Percentiles rank a stretch among this genome's conserved stretches.
Evolutionary conservation across 2,888 invertebrate species (phyloP).

Genomic region (Clitarchus hookeri): DNA sequence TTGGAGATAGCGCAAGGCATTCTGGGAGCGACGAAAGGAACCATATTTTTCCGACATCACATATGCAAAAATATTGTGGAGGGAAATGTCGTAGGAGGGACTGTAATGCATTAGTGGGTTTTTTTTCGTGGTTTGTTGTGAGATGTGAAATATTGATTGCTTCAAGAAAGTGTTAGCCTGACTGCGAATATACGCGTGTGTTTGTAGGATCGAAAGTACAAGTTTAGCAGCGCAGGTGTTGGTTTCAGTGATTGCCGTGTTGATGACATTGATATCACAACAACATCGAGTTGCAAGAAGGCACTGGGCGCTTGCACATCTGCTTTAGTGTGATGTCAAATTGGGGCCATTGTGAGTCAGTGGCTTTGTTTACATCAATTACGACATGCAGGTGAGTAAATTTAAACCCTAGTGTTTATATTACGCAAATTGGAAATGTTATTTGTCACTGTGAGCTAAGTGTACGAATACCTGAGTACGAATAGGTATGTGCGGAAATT

Average conservation of each 20-base stretch:
- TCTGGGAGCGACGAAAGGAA: slow-evolving; percentile 62
- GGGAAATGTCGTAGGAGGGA: slow-evolving; percentile 49
- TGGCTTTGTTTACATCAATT: slow-evolving; percentile 50
- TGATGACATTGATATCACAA: slow-evolving; percentile 47
- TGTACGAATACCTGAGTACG: too few species aligned
- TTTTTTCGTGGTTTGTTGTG: slow-evolving; percentile 43
- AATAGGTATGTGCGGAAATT: too few species aligned
- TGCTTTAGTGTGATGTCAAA: slow-evolving; percentile 55
- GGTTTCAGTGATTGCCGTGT: slow-evolving; percentile 48
- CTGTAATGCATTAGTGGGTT: slow-evolving; percentile 42
- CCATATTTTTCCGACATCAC: slow-evolving; percentile 63
- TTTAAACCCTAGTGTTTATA: neutral
- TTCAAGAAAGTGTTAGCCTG: slow-evolving; percentile 33
- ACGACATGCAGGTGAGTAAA: slow-evolving; percentile 57
- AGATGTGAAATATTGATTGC: slow-evolving; percentile 29
- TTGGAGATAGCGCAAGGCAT: slow-evolving; percentile 56
- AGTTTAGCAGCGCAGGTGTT: slow-evolving; percentile 53
- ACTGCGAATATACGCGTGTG: slow-evolving; percentile 20
- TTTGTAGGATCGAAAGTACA: slow-evolving; percentile 35
- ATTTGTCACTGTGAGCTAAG: neutral
- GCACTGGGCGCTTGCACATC: slow-evolving; percentile 43
- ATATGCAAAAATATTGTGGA: slow-evolving; percentile 55
- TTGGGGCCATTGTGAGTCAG: slow-evolving; percentile 49
- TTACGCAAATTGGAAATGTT: neutral
- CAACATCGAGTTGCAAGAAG: slow-evolving; percentile 40